Evolutionary conservation across 1,140 invertebrate genomes (phyloP).

Genomic region (Thereuonema tuberculata): DNA sequence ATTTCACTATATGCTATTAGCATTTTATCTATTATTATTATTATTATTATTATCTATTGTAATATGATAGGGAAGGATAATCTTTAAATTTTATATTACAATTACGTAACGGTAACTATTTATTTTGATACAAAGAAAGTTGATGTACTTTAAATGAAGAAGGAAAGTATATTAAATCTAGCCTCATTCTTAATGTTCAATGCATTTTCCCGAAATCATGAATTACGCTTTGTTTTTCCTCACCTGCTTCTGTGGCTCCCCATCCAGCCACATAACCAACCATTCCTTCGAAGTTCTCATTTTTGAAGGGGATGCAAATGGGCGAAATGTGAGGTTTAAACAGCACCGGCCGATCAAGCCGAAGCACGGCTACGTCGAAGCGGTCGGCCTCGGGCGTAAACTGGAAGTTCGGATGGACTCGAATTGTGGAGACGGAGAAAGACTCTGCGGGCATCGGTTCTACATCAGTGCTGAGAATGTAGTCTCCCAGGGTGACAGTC

Average conservation of each 20-base stretch:
- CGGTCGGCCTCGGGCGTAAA: slow-evolving; percentile 74
- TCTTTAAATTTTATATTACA: too few species aligned
- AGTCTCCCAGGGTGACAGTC: slow-evolving; percentile 81
- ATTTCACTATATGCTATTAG: too few species aligned
- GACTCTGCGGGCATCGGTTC: slow-evolving; percentile 80
- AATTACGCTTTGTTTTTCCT: too few species aligned
- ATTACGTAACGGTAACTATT: too few species aligned
- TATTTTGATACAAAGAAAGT: too few species aligned
- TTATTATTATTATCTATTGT: too few species aligned
- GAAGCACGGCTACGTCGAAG: slow-evolving; percentile 82
- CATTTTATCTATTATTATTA: too few species aligned
- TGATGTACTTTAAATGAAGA: too few species aligned
- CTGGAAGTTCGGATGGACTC: slow-evolving; percentile 87
- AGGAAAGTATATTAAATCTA: too few species aligned
- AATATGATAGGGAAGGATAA: too few species aligned
- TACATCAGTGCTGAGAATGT: slow-evolving; percentile 80
- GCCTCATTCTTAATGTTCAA: too few species aligned
- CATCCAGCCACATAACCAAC: slow-evolving; percentile 86
- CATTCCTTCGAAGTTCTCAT: slow-evolving; percentile 74
- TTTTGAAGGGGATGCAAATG: slow-evolving; percentile 80
- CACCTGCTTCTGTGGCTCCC: slow-evolving; percentile 70
- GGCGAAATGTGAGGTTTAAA: slow-evolving; percentile 83
- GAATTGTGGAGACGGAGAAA: slow-evolving; percentile 71
- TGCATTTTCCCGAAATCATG: too few species aligned
- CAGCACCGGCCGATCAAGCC: slow-evolving; percentile 70